Percentiles rank a stretch among this genome's conserved stretches.
phyloP scores from a whole-genome alignment of 2,888 invertebrate genomes.

The Tetheella fluctuosa region DNA sequence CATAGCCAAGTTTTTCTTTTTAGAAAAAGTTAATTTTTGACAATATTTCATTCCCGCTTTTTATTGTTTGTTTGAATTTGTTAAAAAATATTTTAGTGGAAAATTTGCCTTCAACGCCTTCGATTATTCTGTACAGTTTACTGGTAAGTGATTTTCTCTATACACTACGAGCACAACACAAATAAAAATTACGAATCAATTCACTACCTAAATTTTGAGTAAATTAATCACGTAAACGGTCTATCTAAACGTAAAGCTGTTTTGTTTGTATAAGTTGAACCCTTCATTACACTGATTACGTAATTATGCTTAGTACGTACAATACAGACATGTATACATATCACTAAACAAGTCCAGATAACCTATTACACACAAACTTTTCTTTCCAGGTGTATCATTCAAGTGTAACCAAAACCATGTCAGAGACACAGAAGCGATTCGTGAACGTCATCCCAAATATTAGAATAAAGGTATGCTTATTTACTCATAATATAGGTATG shows the following conservation, averaged over 20 bases:
- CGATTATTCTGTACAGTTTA: neutral
- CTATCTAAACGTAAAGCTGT: too few species aligned
- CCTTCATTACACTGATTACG: too few species aligned
- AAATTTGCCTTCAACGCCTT: neutral
- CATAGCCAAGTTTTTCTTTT: conserved; percentile 59
- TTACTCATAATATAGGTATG: conserved; percentile 17
- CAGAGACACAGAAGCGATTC: conserved; percentile 35
- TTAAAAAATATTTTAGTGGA: conserved; percentile 1
- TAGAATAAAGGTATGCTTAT: conserved; percentile 51
- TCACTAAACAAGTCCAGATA: too few species aligned
- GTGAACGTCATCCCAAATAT: conserved; percentile 52
- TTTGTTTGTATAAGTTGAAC: too few species aligned
- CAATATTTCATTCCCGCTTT: conserved; percentile 64
- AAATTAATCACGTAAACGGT: neutral
- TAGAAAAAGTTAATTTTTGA: conserved; percentile 64
- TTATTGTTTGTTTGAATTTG: conserved; percentile 36
- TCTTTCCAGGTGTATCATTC: neutral
- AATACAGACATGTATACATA: too few species aligned
- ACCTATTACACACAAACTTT: neutral
- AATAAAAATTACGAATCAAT: neutral
- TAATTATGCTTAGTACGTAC: too few species aligned
- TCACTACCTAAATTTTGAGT: neutral
- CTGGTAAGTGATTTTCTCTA: neutral
- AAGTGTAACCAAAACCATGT: conserved; percentile 12
- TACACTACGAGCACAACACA: neutral